Evolutionary conservation across 2,113 vertebrate species (phyloP).

Genomic region (Okapia johnstoni): DNA sequence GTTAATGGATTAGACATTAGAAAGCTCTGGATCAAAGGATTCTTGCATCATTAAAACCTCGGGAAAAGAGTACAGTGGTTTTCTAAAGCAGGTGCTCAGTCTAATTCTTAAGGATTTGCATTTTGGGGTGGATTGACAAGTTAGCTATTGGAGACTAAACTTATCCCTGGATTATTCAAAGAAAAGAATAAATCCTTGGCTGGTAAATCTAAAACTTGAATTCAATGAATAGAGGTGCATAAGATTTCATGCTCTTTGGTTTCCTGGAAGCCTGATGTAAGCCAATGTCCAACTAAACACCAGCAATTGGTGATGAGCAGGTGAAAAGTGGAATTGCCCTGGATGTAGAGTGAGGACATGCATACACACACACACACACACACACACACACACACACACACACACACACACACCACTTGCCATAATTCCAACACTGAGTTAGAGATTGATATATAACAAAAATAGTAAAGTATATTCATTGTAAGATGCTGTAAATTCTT

Average conservation of each 20-base stretch:
- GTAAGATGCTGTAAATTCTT: background rate
- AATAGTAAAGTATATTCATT: background rate
- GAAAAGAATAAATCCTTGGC: constrained; percentile 14
- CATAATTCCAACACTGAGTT: background rate
- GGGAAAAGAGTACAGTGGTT: background rate
- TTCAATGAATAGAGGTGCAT: background rate
- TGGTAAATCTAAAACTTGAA: constrained; percentile 4
- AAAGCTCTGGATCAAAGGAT: constrained; percentile 54
- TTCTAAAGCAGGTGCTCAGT: background rate
- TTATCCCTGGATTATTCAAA: constrained; percentile 27
- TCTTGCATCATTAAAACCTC: constrained; percentile 23
- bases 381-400: background rate
- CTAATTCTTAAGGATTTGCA: constrained; percentile 50
- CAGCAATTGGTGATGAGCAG: background rate
- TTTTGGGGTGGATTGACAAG: background rate
- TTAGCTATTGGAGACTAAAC: constrained; percentile 17
- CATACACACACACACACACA: background rate
- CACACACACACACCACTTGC: background rate
- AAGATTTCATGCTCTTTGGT: background rate
- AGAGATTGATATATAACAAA: background rate
- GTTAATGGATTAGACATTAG: constrained; percentile 56
- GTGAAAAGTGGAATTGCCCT: background rate
- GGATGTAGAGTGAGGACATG: background rate
- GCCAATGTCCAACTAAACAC: background rate
- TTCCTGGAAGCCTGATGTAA: background rate